Base-by-base conservation (phyloP, 2,113 vertebrate species). In the Mesitornis unicolor region DNA sequence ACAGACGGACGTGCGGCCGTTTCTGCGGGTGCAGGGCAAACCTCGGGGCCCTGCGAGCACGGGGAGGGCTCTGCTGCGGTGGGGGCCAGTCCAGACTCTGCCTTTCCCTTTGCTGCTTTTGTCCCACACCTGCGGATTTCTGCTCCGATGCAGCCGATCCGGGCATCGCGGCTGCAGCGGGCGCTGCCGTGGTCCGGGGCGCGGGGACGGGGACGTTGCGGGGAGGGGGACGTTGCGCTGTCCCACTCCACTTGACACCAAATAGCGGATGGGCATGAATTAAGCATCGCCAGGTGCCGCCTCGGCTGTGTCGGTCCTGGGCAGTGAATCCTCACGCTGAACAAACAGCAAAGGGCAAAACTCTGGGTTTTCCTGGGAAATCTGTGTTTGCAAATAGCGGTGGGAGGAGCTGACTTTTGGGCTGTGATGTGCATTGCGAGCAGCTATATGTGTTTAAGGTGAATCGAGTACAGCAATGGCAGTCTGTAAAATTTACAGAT, bases 181-280 rank as follows among this genome's bases (percentile, higher is more conserved):
- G 42, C 63, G 21, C 60, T 31, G 87, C 45, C 22, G 45, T 48
- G 79, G 31, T 25, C 86, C 35, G 48, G 57, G 60, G 93, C 85
- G 69, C 69, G 67, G 90, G 88, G 70, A 42, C 2, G 10, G 65
- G 2, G 20, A n/a, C n/a, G n/a, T n/a, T 9, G 82, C 13, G 20
- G 93, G 94, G 97, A 96, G 79, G 54, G 94, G 94, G 93, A 43
- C 84, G 35, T 95, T 63, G 76, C 33, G 43, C 95, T 91, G 80
- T 31, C 76, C 6, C 18, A 42, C 65, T 36, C 90, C 26, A 18
- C 79, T 90, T 16, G 31, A 74, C 97, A 91, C 94, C 69, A 4
- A 97, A 96, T 96, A 97, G 97, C 96, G 93, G 76, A 97, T 96
- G 97, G 97, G 92, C 94, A 78, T 95, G 87, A 96, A 91, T 97